Evolutionary conservation across 2,113 vertebrate genomes (phyloP).

Genomic region (Plecturocebus donacophilus): DNA sequence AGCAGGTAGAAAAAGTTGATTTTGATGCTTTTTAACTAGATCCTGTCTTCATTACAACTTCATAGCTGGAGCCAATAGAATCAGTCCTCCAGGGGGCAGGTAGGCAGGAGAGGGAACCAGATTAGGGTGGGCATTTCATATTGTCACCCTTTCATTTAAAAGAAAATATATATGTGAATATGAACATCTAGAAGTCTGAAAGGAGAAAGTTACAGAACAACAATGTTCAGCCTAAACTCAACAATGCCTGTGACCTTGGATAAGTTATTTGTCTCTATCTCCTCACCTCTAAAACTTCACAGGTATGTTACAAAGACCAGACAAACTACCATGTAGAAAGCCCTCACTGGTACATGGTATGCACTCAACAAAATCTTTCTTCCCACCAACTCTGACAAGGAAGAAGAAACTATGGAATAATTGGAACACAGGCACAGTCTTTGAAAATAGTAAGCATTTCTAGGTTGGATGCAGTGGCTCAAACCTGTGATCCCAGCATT

Average conservation of each 20-base stretch:
- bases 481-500: no score
- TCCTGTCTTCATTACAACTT: background rate
- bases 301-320: background rate
- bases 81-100: background rate
- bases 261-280: background rate
- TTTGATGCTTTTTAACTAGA: background rate
- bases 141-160: background rate
- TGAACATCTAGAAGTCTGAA: background rate
- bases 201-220: background rate
- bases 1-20: background rate
- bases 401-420: background rate
- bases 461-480: no score
- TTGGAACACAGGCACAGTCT: background rate
- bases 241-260: background rate
- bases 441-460: background rate
- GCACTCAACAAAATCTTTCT: background rate
- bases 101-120: background rate
- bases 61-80: background rate
- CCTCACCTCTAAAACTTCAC: background rate
- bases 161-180: background rate
- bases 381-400: background rate
- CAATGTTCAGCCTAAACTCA: background rate
- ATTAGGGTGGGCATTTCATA: background rate
- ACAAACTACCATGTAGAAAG: background rate
- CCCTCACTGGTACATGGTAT: background rate